phyloP scores from a whole-genome alignment of 1,140 invertebrate species.

The Aphidius gifuensis region DNA sequence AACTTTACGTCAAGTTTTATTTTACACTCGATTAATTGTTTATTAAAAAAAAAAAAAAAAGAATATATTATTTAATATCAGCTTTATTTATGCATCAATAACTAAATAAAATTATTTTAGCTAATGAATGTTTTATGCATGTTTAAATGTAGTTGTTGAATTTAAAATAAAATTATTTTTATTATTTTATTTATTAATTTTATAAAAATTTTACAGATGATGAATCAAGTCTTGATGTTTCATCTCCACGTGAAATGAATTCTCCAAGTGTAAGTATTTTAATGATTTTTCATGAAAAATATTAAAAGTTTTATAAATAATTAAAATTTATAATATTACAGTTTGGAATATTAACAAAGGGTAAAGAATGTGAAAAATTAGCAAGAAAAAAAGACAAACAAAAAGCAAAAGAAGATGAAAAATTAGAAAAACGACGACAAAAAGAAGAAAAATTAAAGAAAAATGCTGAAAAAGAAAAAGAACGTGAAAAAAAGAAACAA shows the following conservation, averaged over 20 bases:
- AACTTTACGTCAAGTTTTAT: background rate
- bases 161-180: no score
- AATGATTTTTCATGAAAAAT: conserved; percentile 13
- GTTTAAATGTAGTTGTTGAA: background rate
- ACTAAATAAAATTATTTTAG: conserved; percentile 9
- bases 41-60: background rate
- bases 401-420: conserved; percentile 75
- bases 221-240: conserved; percentile 66
- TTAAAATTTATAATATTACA: conserved; percentile 59
- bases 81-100: background rate
- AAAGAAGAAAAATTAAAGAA: conserved; percentile 74
- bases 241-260: conserved; percentile 67
- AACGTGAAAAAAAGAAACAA: conserved; percentile 73
- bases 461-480: conserved; percentile 68
- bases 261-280: conserved; percentile 62
- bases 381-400: conserved; percentile 68
- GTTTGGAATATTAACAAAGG: conserved; percentile 63
- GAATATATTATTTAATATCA: no score
- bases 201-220: conserved; percentile 57
- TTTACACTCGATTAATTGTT: background rate
- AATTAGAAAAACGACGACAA: conserved; percentile 67
- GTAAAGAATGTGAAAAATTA: conserved; percentile 66
- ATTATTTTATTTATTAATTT: conserved; percentile 4
- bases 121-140: conserved; percentile 8
- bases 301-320: conserved; percentile 21